Conservation (phyloP, 2,888 invertebrate species). For the Caenorhabditis sp. region DNA sequence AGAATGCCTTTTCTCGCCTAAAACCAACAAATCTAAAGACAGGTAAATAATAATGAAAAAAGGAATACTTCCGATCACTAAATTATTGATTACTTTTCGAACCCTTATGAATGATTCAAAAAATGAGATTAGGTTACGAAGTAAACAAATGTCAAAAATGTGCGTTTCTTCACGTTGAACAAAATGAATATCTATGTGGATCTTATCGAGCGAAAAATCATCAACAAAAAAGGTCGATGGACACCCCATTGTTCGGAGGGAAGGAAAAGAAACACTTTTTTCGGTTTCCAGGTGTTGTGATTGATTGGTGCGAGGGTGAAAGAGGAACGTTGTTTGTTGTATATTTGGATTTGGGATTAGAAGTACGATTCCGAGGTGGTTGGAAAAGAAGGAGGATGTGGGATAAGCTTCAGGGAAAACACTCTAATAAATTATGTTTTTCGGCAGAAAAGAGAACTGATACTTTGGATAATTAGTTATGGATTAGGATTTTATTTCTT, state of each 20-base stretch:
- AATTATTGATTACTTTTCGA: not conserved
- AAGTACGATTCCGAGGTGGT: no score
- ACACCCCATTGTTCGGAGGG: not conserved
- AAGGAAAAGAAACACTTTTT: not conserved
- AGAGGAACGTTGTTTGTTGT: no score
- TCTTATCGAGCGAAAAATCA: not conserved
- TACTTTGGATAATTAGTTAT: no score
- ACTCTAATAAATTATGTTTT: no score
- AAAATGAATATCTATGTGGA: not conserved
- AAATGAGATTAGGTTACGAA: not conserved
- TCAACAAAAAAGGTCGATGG: not conserved
- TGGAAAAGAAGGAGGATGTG: no score
- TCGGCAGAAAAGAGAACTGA: no score
- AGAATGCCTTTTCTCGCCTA: constrained; percentile 1
- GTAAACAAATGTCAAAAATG: not conserved
- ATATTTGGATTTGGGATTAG: no score
- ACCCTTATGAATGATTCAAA: not conserved
- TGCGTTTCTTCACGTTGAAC: not conserved
- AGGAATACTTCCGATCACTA: constrained; percentile 2
- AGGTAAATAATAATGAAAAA: not conserved
- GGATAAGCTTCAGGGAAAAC: no score
- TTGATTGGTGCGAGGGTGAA: no score
- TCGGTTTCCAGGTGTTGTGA: not conserved
- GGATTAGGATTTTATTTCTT: no score
- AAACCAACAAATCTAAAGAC: not conserved